Percentiles rank a stretch among this genome's conserved stretches.
phyloP scores from a whole-genome alignment of 2,113 vertebrate species.

The Tyrannus savana region DNA sequence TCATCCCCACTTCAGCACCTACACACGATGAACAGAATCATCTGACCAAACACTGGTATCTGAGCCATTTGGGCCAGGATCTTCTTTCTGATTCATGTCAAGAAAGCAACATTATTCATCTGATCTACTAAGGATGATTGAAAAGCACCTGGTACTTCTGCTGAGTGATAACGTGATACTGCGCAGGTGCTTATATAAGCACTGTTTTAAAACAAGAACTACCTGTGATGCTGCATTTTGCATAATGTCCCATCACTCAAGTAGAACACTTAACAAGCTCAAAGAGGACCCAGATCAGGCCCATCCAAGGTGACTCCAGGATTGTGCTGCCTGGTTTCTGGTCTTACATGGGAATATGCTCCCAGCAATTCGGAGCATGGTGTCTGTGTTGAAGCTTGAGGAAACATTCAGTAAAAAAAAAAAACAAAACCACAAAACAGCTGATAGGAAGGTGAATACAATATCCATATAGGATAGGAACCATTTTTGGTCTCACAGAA shows the following conservation, averaged over 20 bases:
- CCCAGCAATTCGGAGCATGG: neutral
- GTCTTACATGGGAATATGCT: fast-evolving
- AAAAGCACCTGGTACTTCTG: neutral
- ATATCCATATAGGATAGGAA: neutral
- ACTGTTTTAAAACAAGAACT: neutral
- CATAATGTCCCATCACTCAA: neutral
- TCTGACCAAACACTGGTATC: neutral
- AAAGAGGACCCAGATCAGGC: neutral
- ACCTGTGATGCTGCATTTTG: neutral
- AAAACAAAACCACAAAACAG: too few relatives aligned
- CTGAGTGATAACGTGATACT: neutral
- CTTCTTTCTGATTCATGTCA: neutral
- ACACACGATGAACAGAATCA: neutral
- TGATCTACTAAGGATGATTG: neutral
- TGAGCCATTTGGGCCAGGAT: neutral
- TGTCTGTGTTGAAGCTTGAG: neutral
- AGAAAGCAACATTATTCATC: neutral
- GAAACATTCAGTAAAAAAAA: neutral
- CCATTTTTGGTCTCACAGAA: neutral
- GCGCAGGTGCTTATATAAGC: neutral
- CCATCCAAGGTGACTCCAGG: neutral
- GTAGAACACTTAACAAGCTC: neutral
- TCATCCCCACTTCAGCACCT: neutral
- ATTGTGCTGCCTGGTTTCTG: neutral
- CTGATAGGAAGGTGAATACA: neutral